Conservation (phyloP, 2,888 invertebrate genomes). For the Dryomyza anilis region DNA sequence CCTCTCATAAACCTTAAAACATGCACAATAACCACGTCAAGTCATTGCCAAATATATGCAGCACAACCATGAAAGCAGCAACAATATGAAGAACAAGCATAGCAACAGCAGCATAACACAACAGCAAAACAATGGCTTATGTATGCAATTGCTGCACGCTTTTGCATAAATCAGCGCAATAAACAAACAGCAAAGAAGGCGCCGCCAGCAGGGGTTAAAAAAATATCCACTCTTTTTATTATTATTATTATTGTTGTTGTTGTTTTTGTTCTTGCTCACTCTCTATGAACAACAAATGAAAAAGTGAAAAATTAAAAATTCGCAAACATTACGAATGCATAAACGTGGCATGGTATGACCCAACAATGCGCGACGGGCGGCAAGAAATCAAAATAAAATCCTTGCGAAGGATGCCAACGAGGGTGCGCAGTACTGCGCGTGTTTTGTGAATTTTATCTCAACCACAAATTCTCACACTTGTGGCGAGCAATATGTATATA, state of each 20-base stretch:
- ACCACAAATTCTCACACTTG: not conserved
- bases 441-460: not conserved
- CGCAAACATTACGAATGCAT: slow-evolving; percentile 20
- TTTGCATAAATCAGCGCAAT: slow-evolving; percentile 21
- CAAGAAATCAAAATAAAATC: slow-evolving; percentile 19
- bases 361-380: not conserved
- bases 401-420: not conserved
- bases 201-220: not conserved
- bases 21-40: too few relatives aligned
- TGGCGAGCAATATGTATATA: not conserved
- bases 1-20: too few relatives aligned
- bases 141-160: slow-evolving; percentile 13
- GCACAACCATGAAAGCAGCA: too few relatives aligned
- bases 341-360: not conserved
- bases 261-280: too few relatives aligned
- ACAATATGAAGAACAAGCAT: too few relatives aligned
- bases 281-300: not conserved
- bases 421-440: not conserved
- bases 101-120: too few relatives aligned
- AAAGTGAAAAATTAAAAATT: slow-evolving; percentile 6
- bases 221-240: too few relatives aligned
- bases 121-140: not conserved
- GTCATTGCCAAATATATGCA: too few relatives aligned
- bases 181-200: not conserved
- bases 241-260: too few relatives aligned